Evolutionary conservation across 2,888 invertebrate genomes (phyloP).

Genomic region (Coleophora flavipennella): DNA sequence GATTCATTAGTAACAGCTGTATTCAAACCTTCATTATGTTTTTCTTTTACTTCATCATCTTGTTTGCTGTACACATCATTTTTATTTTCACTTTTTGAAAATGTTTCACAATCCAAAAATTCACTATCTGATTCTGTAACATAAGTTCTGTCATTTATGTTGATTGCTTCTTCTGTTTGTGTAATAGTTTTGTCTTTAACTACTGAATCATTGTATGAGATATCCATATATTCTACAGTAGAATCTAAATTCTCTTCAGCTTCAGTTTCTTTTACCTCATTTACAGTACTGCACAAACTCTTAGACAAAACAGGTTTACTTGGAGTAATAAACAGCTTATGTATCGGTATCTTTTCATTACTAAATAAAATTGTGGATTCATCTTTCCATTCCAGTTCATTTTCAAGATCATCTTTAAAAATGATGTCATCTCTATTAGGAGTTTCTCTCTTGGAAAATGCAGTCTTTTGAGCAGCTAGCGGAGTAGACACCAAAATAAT

Average conservation of each 20-base stretch:
- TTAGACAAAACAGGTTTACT: neutral
- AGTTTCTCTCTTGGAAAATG: slow-evolving; percentile 38
- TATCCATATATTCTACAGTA: slow-evolving; percentile 52
- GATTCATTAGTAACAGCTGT: no score
- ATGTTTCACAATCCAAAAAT: slow-evolving; percentile 60
- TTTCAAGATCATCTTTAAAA: slow-evolving; percentile 58
- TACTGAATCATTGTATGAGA: slow-evolving; percentile 41
- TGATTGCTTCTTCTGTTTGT: slow-evolving; percentile 16
- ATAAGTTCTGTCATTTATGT: slow-evolving; percentile 17
- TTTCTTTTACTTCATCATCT: no score
- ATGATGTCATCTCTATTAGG: slow-evolving; percentile 52
- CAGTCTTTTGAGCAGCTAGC: slow-evolving; percentile 29
- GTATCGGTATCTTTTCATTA: slow-evolving; percentile 52
- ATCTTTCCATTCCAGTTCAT: slow-evolving; percentile 58
- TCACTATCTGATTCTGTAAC: slow-evolving; percentile 49
- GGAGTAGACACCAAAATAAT: slow-evolving; percentile 45
- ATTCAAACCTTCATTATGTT: no score
- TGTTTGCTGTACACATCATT: neutral
- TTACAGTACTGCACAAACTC: slow-evolving; percentile 10
- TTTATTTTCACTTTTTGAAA: slow-evolving; percentile 36
- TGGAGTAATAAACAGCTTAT: slow-evolving; percentile 25
- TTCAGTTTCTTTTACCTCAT: slow-evolving; percentile 9
- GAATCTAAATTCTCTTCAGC: slow-evolving; percentile 24
- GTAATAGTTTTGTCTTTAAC: slow-evolving; percentile 31
- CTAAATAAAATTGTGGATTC: slow-evolving; percentile 53